Base-by-base conservation (phyloP, 2,888 invertebrate genomes). In the Pristionchus japonicus region DNA sequence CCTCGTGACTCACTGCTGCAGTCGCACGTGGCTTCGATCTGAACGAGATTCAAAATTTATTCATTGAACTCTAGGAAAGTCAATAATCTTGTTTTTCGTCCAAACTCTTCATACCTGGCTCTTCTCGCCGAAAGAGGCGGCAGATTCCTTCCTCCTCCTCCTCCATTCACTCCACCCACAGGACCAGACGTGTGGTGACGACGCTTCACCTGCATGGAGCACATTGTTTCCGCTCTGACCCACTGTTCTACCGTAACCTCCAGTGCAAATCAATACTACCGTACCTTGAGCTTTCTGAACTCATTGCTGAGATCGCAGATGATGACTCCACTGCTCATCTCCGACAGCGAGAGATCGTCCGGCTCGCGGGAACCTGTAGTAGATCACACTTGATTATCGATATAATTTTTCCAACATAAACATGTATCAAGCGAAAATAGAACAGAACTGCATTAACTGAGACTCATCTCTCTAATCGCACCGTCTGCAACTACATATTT, bases 301-400 rank as follows among this genome's bases (percentile, higher is more conserved):
- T 90, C 90, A 40, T 90, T 89, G 64, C 70, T 85, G 70, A 91
- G 89, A 52, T 91, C 90, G 82, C 91, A 91, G 43, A 90, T 86
- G 52, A 91, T 87, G 86, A 91, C 87, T 43, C 91, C 91, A n/a
- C 90, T 91, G n/a, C 89, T 89, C 37, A 91, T 83, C 82, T 91
- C 91, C 3, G 91, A 89, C 11, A 89, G 31, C 13, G 70, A 70
- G 40, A 70, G 86, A 83, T 86, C 86, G 37, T 86, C 86, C 27
- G 40, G 43, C 64, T 86, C 67, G 31, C 70, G 70, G n/a, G 57
- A 57, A 1, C 15, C 67, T 67, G 67, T n/a, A n/a, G 3, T 52
- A 17, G 17, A 15, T 52, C n/a, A 17, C 13, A 37, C 3, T 70
- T 11, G 52, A 11, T 3, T 52, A 52, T 3, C 52, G 15, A 52